Percentiles rank a stretch among this genome's conserved stretches.
Conservation (phyloP, 2,888 invertebrate genomes). For the Epinotia ramella region DNA sequence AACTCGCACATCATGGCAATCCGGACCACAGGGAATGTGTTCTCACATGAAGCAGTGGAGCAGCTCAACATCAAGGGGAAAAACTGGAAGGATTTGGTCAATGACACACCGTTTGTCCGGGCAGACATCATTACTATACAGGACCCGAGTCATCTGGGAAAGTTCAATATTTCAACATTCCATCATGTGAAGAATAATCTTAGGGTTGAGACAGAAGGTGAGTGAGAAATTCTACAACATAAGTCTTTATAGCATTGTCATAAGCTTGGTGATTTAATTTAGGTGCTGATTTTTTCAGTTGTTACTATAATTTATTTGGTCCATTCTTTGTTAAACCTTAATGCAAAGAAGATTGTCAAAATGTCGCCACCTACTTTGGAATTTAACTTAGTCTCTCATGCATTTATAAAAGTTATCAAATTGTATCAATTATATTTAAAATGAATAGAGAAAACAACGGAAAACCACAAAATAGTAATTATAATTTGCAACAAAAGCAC, state of each 20-base stretch:
- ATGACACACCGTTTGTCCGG: slow-evolving; percentile 94
- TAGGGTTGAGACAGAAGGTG: slow-evolving; percentile 94
- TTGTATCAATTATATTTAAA: too few relatives aligned
- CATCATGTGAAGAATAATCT: slow-evolving; percentile 97
- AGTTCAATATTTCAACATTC: slow-evolving; percentile 97
- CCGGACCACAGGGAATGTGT: slow-evolving; percentile 97
- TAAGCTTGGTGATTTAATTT: neutral
- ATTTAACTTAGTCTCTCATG: too few relatives aligned
- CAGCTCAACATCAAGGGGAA: slow-evolving; percentile 97
- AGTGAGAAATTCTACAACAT: neutral
- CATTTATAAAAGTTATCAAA: too few relatives aligned
- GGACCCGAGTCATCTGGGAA: slow-evolving; percentile 94
- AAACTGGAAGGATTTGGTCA: slow-evolving; percentile 97
- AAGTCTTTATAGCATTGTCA: neutral
- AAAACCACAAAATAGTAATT: too few relatives aligned
- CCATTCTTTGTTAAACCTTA: neutral
- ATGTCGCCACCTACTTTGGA: too few relatives aligned
- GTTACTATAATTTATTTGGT: neutral
- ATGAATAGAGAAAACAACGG: too few relatives aligned
- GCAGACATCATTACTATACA: slow-evolving; percentile 97
- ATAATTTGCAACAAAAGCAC: too few relatives aligned
- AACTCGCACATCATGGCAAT: slow-evolving; percentile 97
- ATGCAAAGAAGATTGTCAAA: too few relatives aligned
- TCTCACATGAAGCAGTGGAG: slow-evolving; percentile 96
- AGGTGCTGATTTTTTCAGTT: neutral